phyloP scores from a whole-genome alignment of 2,113 vertebrate genomes.

The Neopipo cinnamomea region DNA sequence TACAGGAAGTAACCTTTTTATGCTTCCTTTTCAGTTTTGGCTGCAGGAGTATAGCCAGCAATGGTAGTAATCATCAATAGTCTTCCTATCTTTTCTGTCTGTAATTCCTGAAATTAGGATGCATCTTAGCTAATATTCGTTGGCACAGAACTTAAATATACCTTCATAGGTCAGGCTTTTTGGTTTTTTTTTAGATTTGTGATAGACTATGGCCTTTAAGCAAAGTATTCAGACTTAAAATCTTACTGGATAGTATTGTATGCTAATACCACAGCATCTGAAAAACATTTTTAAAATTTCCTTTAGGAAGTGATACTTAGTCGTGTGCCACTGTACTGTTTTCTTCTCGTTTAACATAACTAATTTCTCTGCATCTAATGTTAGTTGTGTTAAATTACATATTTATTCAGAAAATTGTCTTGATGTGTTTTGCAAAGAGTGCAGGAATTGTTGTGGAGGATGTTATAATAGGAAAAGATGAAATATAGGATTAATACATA shows the following conservation, averaged over 20 bases:
- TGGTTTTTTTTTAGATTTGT: neutral
- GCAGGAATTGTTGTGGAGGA: neutral
- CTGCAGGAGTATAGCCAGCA: neutral
- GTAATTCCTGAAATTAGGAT: neutral
- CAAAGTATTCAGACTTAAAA: conserved; percentile 2
- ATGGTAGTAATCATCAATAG: neutral
- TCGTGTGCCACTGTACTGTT: neutral
- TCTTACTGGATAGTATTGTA: neutral
- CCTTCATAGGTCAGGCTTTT: neutral
- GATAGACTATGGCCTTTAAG: neutral
- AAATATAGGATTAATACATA: neutral
- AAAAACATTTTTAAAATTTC: neutral
- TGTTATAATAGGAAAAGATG: neutral
- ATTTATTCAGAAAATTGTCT: neutral
- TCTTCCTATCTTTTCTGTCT: neutral
- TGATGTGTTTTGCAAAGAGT: neutral
- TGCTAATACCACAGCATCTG: neutral
- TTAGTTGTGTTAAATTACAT: neutral
- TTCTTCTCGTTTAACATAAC: neutral
- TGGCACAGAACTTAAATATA: neutral
- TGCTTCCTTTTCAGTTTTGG: neutral
- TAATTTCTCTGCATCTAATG: neutral
- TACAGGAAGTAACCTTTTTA: neutral
- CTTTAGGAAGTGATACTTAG: neutral
- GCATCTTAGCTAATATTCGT: neutral